Base-by-base conservation (phyloP, 2,888 invertebrate species). In the Uloborus plumipes region DNA sequence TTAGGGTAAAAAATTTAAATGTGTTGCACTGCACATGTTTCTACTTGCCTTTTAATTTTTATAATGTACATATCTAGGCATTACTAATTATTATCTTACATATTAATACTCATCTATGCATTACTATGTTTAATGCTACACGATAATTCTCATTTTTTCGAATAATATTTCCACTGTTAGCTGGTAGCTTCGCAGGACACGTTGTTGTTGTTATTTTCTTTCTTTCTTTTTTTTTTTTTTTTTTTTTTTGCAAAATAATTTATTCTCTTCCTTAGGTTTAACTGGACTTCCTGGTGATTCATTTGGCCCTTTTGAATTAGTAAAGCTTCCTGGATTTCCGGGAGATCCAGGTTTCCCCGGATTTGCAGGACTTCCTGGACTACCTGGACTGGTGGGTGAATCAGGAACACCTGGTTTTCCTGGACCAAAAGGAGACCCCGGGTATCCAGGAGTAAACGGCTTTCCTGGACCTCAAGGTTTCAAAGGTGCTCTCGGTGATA, bases 331-430 rank as follows among this genome's bases (percentile, higher is more conserved):
- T 9, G 81, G 81, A 31, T 15, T 16, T 59, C 71, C 65, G 3
- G 81, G 87, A 15, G 84, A 87, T 59, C 31, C 64, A 53, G 87
- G 87, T 20, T 51, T 70, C 15, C 80, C 83, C 2, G 87, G 87
- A 20, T 64, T 81, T 20, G 61, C 69, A 31, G 87, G 87, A 16
- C n/a, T 53, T 20, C 85, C 76, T 14, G 84, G 39, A 71, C 39
- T 20, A 62, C 78, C 85, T 31, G 88, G 88, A 39, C 80, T 73
- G 67, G 85, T 87, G 86, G 88, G 89, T 11, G 86, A 85, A 59
- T 87, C 87, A 15, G 88, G 88, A 0, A 67, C 84, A 15, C 87
- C 87, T 67, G 88, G 88, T 6, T 47, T 77, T 1, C 67, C 83
- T 47, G 83, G 83, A 50, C 22, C 49, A 2, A 53, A 69, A 62